phyloP scores from a whole-genome alignment of 2,797 vertebrate genomes.

The Toxotes lorentzi region DNA sequence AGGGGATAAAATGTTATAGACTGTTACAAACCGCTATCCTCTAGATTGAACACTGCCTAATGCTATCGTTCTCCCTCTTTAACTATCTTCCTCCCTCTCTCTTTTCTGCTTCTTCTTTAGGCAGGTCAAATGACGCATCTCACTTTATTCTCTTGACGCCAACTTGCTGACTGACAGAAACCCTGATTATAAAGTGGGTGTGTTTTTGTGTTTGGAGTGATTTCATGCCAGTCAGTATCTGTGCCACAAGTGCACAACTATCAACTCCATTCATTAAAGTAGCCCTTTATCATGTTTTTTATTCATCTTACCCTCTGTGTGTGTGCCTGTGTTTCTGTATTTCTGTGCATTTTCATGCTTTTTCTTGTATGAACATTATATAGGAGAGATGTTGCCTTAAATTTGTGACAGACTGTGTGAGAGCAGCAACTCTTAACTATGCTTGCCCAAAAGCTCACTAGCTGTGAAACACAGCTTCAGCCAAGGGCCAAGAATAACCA shows the following conservation, averaged over 20 bases:
- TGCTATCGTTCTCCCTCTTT: constrained; percentile 57
- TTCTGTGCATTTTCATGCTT: not conserved
- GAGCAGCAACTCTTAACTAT: constrained; percentile 56
- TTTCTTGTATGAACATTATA: constrained; percentile 32
- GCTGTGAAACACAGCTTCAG: constrained; percentile 68
- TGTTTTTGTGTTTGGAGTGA: constrained; percentile 34
- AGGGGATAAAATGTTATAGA: constrained; percentile 86
- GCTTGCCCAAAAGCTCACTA: constrained; percentile 64
- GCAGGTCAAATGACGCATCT: constrained; percentile 62
- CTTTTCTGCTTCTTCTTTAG: constrained; percentile 49
- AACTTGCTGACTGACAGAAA: constrained; percentile 71
- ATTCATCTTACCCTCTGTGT: not conserved
- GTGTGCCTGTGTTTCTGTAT: constrained; percentile 30
- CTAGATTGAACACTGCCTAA: constrained; percentile 68
- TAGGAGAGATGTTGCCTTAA: constrained; percentile 42
- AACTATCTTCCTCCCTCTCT: constrained; percentile 51
- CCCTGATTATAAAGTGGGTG: constrained; percentile 49
- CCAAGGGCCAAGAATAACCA: constrained; percentile 60
- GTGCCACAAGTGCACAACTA: constrained; percentile 24
- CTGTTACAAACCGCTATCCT: constrained; percentile 77
- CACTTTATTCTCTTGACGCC: constrained; percentile 63
- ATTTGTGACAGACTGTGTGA: constrained; percentile 63
- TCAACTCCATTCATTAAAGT: constrained; percentile 18
- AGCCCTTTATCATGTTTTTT: constrained; percentile 2
- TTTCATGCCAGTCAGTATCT: constrained; percentile 34